These are phyloP conservation scores for Sparus aurata DNA, from an alignment of 2,797 vertebrate species.

Conservation along the genomic window DNA sequence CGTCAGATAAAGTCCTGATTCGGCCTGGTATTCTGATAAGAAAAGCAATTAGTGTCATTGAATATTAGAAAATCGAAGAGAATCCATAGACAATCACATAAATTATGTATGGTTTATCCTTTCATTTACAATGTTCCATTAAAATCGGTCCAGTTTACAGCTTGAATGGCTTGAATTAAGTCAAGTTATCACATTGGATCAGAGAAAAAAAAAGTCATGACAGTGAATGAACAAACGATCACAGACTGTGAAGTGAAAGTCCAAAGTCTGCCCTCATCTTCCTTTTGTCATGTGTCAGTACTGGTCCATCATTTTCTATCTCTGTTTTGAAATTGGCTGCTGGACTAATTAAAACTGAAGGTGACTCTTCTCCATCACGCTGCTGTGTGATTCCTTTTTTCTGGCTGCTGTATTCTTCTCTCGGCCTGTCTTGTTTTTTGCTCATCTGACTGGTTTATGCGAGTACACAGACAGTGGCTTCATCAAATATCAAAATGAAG, in stretches of 20 bases:
- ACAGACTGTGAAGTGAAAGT: slow-evolving; percentile 49
- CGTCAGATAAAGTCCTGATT: slow-evolving; percentile 21
- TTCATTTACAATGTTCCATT: slow-evolving; percentile 36
- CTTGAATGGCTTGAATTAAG: slow-evolving; percentile 33
- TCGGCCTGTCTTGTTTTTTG: not conserved
- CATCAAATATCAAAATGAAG: slow-evolving; percentile 52
- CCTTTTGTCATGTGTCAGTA: slow-evolving; percentile 50
- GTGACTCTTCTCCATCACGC: slow-evolving; percentile 65
- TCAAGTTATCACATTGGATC: slow-evolving; percentile 41
- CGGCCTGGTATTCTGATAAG: slow-evolving; percentile 1
- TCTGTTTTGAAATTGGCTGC: slow-evolving; percentile 75
- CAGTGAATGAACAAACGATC: slow-evolving; percentile 25
- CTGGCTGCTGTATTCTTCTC: slow-evolving; percentile 32
- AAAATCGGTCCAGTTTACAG: slow-evolving; percentile 43
- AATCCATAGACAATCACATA: slow-evolving; percentile 74
- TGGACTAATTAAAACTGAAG: slow-evolving; percentile 81
- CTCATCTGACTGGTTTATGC: slow-evolving; percentile 28
- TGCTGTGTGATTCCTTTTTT: slow-evolving; percentile 63
- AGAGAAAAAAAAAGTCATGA: slow-evolving; percentile 30
- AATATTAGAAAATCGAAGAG: slow-evolving; percentile 7
- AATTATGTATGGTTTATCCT: slow-evolving; percentile 23
- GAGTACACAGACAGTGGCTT: slow-evolving; percentile 27
- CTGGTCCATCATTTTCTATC: slow-evolving; percentile 64
- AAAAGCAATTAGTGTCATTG: slow-evolving; percentile 16
- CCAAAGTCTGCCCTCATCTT: slow-evolving; percentile 41